Percentiles rank a stretch among this genome's conserved stretches.
phyloP scores from a whole-genome alignment of 2,888 invertebrate species.

The Chrysodeixis includens region DNA sequence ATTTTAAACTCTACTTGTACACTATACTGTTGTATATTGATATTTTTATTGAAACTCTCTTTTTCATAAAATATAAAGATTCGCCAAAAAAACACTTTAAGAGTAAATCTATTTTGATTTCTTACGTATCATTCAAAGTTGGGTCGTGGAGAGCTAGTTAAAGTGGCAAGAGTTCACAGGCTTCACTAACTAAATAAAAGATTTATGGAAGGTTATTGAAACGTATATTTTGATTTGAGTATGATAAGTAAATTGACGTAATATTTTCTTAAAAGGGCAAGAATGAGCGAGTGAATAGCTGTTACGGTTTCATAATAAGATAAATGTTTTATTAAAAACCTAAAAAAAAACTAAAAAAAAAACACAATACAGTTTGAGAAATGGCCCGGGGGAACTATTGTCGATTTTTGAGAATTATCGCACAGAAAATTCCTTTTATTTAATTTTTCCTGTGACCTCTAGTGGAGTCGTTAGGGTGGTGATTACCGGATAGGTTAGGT shows the following conservation, averaged over 20 bases:
- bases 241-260: slow-evolving; percentile 31
- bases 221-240: slow-evolving; percentile 30
- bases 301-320: slow-evolving; percentile 23
- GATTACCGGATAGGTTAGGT: slow-evolving; percentile 48
- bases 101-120: slow-evolving; percentile 76
- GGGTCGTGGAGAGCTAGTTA: slow-evolving; percentile 63
- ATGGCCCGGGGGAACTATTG: slow-evolving; percentile 37
- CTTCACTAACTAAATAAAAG: slow-evolving; percentile 44
- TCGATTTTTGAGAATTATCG: slow-evolving; percentile 62
- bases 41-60: slow-evolving; percentile 67
- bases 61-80: slow-evolving; percentile 54
- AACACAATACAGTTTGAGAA: slow-evolving; percentile 27
- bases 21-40: slow-evolving; percentile 59
- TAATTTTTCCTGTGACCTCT: slow-evolving; percentile 66
- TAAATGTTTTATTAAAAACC: slow-evolving; percentile 30
- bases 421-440: slow-evolving; percentile 58
- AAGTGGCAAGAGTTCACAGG: slow-evolving; percentile 67
- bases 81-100: slow-evolving; percentile 55
- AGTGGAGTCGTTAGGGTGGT: slow-evolving; percentile 58
- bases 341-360: slow-evolving; percentile 28
- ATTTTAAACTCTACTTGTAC: slow-evolving; percentile 64
- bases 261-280: slow-evolving; percentile 47
- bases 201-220: slow-evolving; percentile 18
- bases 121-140: slow-evolving; percentile 53
- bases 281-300: slow-evolving; percentile 47